These are phyloP conservation scores for Dichetophora obliterata DNA, from an alignment of 2,888 invertebrate species.

Conservation along the genomic window DNA sequence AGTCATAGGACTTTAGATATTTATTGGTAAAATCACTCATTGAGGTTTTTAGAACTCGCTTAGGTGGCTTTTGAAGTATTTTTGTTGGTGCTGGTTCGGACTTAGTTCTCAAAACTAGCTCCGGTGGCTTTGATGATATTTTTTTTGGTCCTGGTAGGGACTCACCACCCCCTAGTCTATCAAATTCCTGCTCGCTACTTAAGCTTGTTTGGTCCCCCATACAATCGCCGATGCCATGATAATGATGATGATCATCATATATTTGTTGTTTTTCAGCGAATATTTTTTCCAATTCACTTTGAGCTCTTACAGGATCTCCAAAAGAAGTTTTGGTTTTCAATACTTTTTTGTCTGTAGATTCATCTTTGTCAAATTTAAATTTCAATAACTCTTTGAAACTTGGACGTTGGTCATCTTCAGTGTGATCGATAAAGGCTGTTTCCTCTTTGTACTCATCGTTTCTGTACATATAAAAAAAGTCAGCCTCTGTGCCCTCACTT, in stretches of 20 bases:
- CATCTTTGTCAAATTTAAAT: background rate
- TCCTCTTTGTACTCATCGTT: background rate
- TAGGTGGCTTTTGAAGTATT: background rate
- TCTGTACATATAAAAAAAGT: background rate
- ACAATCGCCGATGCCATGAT: too few species aligned
- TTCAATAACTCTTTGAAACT: background rate
- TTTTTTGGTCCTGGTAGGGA: background rate
- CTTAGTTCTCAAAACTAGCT: background rate
- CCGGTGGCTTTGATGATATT: background rate
- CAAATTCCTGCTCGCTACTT: background rate
- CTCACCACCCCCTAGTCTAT: background rate
- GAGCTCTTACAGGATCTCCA: background rate
- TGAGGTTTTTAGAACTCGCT: background rate
- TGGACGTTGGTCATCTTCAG: background rate
- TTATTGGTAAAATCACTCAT: constrained; percentile 17
- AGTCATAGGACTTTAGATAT: constrained; percentile 42
- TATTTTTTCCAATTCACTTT: too few species aligned
- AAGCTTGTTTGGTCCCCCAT: background rate
- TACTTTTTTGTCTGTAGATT: background rate
- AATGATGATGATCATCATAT: too few species aligned
- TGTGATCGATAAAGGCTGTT: background rate
- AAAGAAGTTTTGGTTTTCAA: background rate
- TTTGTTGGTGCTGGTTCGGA: background rate
- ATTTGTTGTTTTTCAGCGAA: too few species aligned
- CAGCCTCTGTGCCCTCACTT: background rate